Percentiles rank a stretch among this genome's conserved stretches.
These are phyloP conservation scores for Amitus sp. DNA, from an alignment of 2,888 invertebrate species.

Conservation along the genomic window DNA sequence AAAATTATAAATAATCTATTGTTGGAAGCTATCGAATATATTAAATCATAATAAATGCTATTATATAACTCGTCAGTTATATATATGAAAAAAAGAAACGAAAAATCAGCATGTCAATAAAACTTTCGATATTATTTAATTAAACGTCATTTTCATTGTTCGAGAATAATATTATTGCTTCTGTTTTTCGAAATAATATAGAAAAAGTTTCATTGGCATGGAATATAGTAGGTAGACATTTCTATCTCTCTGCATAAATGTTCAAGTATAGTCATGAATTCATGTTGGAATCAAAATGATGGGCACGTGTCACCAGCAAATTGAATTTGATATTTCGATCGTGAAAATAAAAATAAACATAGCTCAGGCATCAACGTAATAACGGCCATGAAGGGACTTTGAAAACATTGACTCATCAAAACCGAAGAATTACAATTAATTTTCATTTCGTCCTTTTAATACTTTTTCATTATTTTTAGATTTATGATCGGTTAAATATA, in stretches of 20 bases:
- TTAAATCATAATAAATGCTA: conserved; percentile 5
- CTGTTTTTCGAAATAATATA: background rate
- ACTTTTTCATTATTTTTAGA: too few species aligned
- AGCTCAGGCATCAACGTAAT: too few species aligned
- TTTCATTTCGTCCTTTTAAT: too few species aligned
- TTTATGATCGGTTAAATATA: too few species aligned
- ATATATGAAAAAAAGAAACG: background rate
- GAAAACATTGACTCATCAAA: too few species aligned
- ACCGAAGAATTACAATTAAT: too few species aligned
- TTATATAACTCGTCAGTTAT: conserved; percentile 5
- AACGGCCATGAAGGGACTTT: too few species aligned
- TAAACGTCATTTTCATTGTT: background rate
- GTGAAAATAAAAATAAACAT: too few species aligned
- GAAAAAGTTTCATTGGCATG: background rate
- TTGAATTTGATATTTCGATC: too few species aligned
- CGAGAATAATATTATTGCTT: too few species aligned
- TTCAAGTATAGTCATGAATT: conserved; percentile 6
- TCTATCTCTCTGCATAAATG: conserved; percentile 9
- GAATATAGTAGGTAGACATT: conserved; percentile 6
- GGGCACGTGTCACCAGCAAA: background rate
- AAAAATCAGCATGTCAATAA: background rate
- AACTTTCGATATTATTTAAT: background rate
- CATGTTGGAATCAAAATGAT: conserved; percentile 1
- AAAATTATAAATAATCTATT: conserved; percentile 4
- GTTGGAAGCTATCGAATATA: conserved; percentile 4